Evolutionary conservation across 2,888 invertebrate species (phyloP), one percentile per base, ranked within the genome.

Genomic region (Aelia acuminata): DNA sequence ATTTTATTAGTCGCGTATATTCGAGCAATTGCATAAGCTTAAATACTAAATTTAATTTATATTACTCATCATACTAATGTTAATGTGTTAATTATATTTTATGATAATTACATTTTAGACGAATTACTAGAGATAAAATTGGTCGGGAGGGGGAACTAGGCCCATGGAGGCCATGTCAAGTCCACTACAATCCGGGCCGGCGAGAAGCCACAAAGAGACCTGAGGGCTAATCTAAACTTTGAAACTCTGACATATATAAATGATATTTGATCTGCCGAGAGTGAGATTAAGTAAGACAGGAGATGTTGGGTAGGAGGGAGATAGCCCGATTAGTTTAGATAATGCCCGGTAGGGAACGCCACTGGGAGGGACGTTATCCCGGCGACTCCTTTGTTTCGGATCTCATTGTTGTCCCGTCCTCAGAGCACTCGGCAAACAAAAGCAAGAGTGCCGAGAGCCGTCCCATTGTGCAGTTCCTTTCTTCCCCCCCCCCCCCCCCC

Each of bases 401-500:
- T 90, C 90, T 90, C 89, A 90, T 90, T 90, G 90, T 90, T 88
- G 89, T 86, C 88, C 80, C 85, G 75, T 86, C 85, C 89, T 88
- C 90, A 88, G 88, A 89, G 90, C 90, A 90, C 90, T 90, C 89
- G 89, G 89, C 88, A 90, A 90, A 90, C 90, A 90, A 90, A 89
- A 89, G 90, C 89, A 89, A 89, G 89, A 89, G 90, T 89, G 89
- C 89, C 89, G 89, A 89, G 89, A 89, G 87, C 89, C 88, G 89
- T 87, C 89, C 89, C 88, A 89, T 90, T 89, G 89, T 89, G 90
- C 89, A 88, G 88, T 89, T 89, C 89, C 90, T 89, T 89, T 89
- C 89, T 89, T 89, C 87, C 89, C 84, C 87, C 84, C 89, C 84
- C 88, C 84, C 88, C 70, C 89, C 63, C 57, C 57, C n/a, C n/a